Evolutionary conservation across 2,888 invertebrate species (phyloP).

Genomic region (Elegia similella): DNA sequence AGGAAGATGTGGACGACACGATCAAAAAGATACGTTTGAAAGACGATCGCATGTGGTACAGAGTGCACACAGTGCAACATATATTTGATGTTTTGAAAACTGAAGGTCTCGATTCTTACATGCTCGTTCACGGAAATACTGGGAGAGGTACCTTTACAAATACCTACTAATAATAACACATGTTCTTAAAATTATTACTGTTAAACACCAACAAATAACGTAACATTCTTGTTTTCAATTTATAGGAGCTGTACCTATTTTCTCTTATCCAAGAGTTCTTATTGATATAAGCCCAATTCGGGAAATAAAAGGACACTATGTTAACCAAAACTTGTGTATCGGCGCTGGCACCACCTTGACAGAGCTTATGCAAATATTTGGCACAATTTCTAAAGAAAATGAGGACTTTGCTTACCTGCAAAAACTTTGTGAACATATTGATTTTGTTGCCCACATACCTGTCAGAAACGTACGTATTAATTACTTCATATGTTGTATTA

Average conservation of each 20-base stretch:
- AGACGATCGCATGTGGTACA: constrained; percentile 74
- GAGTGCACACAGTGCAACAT: constrained; percentile 69
- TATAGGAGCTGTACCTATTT: constrained; percentile 67
- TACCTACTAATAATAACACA: neutral
- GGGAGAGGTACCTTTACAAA: constrained; percentile 79
- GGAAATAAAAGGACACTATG: constrained; percentile 72
- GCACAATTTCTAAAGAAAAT: constrained; percentile 41
- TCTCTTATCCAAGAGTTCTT: constrained; percentile 70
- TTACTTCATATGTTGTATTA: no score
- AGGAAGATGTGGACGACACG: constrained; percentile 33
- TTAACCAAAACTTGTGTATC: constrained; percentile 71
- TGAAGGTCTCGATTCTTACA: constrained; percentile 70
- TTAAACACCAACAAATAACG: no score
- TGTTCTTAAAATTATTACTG: neutral
- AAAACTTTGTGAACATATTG: constrained; percentile 83
- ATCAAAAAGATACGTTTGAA: constrained; percentile 48
- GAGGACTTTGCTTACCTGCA: constrained; percentile 82
- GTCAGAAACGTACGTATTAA: constrained; percentile 84
- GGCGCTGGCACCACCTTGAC: constrained; percentile 84
- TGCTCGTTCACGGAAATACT: constrained; percentile 87
- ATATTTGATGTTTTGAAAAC: constrained; percentile 69
- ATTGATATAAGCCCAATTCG: constrained; percentile 84
- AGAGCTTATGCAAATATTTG: constrained; percentile 75
- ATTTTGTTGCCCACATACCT: constrained; percentile 87
- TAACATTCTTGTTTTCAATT: constrained; percentile 17